Base-by-base conservation (phyloP, 2,113 vertebrate genomes). In the Willisornis vidua region DNA sequence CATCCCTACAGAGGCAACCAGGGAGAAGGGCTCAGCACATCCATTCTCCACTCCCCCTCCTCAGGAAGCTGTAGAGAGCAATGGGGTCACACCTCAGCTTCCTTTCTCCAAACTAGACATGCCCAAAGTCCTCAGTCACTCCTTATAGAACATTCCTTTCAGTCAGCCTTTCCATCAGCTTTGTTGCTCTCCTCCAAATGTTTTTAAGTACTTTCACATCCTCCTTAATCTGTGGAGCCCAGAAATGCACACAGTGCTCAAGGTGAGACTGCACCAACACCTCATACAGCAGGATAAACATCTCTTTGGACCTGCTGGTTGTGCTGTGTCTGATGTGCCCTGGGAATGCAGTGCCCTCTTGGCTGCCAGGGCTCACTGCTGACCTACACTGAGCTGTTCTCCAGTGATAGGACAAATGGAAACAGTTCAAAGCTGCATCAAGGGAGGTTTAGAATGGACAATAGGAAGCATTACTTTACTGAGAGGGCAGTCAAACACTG, bases 51-150 rank as follows among this genome's bases (percentile, higher is more conserved):
- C 12, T 17, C 17, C 20, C 11, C 24, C 26, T 79, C 29, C 52
- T 39, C 43, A 74, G n/a, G 48, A 41, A 48, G 20, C 9, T 48
- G 11, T 15, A 68, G n/a, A 41, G 29, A 62, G 9, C 24, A 59
- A 22, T 12, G 25, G 62, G 24, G 8, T 61, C 24, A 75, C 0
- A 0, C 19, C 62, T 76, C 29, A 54, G 61, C 29, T 62, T 76
- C n/a, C 20, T 35, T 68, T 31, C 41, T 48, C 29, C 62, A 70
- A 37, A n/a, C 8, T 3, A 74, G 43, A 79, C 22, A 79, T 68
- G 8, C 14, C 14, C 3, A 5, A 75, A 68, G 37, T n/a, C 54
- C 33, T 82, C 18, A n/a, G 54, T 9, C 0, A 0, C 33, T 84
- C 11, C 43, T 58, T 29, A 52, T 1, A 68, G 29, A 13, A 63